Conservation (phyloP, 2,113 vertebrate species). For the Tringa solitaria region DNA sequence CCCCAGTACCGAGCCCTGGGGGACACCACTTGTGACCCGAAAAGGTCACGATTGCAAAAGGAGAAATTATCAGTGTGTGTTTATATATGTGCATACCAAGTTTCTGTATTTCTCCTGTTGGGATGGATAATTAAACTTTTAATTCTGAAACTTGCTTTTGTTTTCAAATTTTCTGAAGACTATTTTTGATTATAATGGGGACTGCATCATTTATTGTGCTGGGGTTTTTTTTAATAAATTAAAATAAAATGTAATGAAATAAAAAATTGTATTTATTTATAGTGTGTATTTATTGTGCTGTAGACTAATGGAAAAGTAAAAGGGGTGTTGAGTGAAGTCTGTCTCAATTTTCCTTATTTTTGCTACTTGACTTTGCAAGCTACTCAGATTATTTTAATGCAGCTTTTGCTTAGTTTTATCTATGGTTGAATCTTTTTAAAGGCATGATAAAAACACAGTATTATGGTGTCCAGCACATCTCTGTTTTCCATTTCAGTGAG, state of each 20-base stretch:
- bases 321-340: background rate
- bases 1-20: no score
- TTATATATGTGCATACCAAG: background rate
- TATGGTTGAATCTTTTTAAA: background rate
- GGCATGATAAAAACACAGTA: background rate
- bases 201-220: background rate
- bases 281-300: background rate
- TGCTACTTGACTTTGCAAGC: background rate
- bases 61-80: background rate
- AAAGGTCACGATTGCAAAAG: no score
- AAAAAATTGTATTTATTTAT: background rate
- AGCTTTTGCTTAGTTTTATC: background rate
- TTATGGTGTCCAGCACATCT: background rate
- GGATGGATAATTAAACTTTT: background rate
- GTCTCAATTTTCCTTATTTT: background rate
- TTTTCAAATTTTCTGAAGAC: background rate
- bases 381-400: background rate
- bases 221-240: background rate
- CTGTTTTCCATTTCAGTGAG: conserved; percentile 2
- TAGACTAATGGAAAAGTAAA: background rate
- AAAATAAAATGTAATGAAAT: background rate
- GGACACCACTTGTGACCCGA: no score
- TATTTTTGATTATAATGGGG: background rate
- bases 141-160: background rate
- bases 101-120: background rate